phyloP scores from a whole-genome alignment of 2,113 vertebrate genomes.

The Carlito syrichta region DNA sequence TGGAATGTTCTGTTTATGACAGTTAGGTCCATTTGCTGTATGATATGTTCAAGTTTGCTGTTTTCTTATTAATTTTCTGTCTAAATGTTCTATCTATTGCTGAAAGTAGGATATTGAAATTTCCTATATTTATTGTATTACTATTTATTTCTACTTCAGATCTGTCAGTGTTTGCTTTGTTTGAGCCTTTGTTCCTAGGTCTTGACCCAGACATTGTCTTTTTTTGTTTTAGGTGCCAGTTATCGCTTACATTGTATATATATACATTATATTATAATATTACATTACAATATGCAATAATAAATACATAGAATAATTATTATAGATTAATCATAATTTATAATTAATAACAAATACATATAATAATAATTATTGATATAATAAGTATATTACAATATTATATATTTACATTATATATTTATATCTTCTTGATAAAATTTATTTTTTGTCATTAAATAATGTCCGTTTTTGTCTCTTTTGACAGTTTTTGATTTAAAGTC shows the following conservation, averaged over 20 bases:
- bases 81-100: not conserved
- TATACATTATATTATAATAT: too few relatives aligned
- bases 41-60: not conserved
- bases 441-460: not conserved
- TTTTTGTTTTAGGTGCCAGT: too few relatives aligned
- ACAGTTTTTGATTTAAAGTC: not conserved
- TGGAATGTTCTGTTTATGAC: not conserved
- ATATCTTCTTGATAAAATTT: not conserved
- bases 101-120: not conserved
- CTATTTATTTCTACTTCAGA: not conserved
- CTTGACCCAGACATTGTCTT: too few relatives aligned
- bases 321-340: too few relatives aligned
- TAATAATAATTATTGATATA: too few relatives aligned
- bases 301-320: too few relatives aligned
- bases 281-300: too few relatives aligned
- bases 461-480: not conserved
- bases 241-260: too few relatives aligned
- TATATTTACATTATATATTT: too few relatives aligned
- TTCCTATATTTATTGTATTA: not conserved
- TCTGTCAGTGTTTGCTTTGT: not conserved
- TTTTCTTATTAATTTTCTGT: not conserved
- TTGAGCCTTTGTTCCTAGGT: too few relatives aligned
- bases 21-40: not conserved
- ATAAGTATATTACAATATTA: too few relatives aligned
- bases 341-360: too few relatives aligned